Conservation (phyloP, 53 echinoderm and acorn worm species). For the Stichopus horrens region DNA sequence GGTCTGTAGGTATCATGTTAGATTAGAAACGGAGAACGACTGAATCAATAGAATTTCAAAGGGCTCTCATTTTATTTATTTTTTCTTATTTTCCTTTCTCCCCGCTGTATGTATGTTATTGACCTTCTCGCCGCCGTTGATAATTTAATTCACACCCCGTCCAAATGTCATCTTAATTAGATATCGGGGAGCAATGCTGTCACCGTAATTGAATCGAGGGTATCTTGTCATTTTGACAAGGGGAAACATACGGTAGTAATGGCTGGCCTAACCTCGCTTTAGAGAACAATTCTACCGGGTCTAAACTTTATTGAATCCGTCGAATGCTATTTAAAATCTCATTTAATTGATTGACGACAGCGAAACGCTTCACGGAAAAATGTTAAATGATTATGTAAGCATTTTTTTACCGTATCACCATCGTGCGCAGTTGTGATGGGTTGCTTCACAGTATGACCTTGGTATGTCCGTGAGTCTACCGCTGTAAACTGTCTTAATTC, state of each 20-base stretch:
- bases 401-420: too few species aligned
- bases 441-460: too few species aligned
- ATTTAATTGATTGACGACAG: neutral
- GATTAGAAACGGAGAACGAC: too few species aligned
- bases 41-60: too few species aligned
- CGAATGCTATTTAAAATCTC: neutral
- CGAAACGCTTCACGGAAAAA: neutral
- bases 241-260: constrained; percentile 4
- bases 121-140: neutral
- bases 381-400: too few species aligned
- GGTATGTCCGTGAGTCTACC: too few species aligned
- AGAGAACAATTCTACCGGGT: neutral
- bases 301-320: neutral
- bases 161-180: constrained; percentile 25
- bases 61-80: too few species aligned
- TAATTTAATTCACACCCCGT: constrained; percentile 4
- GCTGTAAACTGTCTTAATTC: too few species aligned
- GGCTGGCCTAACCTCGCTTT: neutral
- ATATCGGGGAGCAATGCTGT: neutral
- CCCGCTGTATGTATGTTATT: neutral
- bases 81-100: too few species aligned
- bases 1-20: too few species aligned
- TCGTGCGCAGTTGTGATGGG: too few species aligned
- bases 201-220: neutral
- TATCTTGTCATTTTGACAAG: neutral